A percentile compares a stretch with the other conserved stretches of the same genome.
phyloP scores from a whole-genome alignment of 1,140 invertebrate genomes.

The Drosophila willistoni region DNA sequence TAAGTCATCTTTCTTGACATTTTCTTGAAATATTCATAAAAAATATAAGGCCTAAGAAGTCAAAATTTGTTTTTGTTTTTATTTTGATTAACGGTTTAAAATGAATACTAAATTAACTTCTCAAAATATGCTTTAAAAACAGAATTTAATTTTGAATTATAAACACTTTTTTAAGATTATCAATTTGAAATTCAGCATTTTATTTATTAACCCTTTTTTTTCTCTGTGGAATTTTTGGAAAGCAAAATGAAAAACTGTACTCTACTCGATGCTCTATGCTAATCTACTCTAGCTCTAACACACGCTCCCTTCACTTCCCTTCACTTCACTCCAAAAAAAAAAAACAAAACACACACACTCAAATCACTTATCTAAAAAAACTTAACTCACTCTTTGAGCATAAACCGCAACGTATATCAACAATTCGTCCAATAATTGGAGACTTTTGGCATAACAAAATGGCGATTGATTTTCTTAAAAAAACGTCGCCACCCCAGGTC shows the following conservation, averaged over 20 bases:
- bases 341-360: neutral
- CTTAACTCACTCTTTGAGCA: slow-evolving; percentile 66
- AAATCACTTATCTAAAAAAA: slow-evolving; percentile 39
- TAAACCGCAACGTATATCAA: slow-evolving; percentile 80
- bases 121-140: no score
- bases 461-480: slow-evolving; percentile 38
- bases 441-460: slow-evolving; percentile 67
- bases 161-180: no score
- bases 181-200: neutral
- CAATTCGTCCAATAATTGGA: slow-evolving; percentile 81
- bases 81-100: no score
- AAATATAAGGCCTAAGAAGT: neutral
- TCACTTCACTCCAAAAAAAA: neutral
- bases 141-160: no score
- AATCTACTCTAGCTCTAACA: slow-evolving; percentile 31
- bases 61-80: no score
- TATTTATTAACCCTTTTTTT: neutral
- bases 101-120: no score
- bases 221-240: neutral
- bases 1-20: neutral
- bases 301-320: slow-evolving; percentile 40
- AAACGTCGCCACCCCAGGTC: slow-evolving; percentile 48
- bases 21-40: neutral
- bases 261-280: neutral
- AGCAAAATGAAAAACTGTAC: neutral